Base-by-base conservation (phyloP, 2,113 vertebrate genomes). In the Sphaerodactylus townsendi region DNA sequence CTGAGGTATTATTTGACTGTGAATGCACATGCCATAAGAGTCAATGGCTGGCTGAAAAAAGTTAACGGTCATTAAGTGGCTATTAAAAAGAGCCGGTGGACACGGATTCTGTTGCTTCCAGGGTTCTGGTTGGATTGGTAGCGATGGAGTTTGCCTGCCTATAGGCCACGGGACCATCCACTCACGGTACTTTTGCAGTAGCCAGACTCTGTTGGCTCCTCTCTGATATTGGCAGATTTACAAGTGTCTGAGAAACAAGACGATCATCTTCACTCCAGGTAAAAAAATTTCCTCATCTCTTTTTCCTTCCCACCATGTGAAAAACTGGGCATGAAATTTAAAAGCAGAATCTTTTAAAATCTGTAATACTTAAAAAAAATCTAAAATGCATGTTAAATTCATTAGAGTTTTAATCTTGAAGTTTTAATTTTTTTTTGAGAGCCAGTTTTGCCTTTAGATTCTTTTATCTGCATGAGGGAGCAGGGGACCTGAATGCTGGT, bases 11-110 rank as follows among this genome's bases (percentile, higher is more conserved):
- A 94, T 95, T 85, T 93, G 90, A 93, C 91, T 93, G 91, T 95
- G 93, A 95, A 95, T 94, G 88, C 90, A 90, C 91, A 93, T 92
- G 91, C 92, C 94, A 94, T 91, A 88, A 92, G 92, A 95, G 91
- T 95, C 91, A 95, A 94, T 94, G 93, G 89, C 89, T 87, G 90
- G 90, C 92, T 94, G 92, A 91, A 94, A 93, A 91, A 94, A 95
- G 93, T 94, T 93, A 94, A 95, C 92, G 88, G 93, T 94, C 94
- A 94, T 94, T 93, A 94, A 92, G 91, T 35, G 88, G 50, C 90
- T 92, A 89, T 89, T 91, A 88, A 90, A 85, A 93, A 92, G 92
- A 88, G 90, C 90, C 85, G 77, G 85, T 86, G 94, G 93, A 91
- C 92, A 90, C 79, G 86, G 92, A 90, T 91, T 90, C 88, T 82